Base-by-base conservation (phyloP, 2,888 invertebrate species). In the Melanophora roralis region DNA sequence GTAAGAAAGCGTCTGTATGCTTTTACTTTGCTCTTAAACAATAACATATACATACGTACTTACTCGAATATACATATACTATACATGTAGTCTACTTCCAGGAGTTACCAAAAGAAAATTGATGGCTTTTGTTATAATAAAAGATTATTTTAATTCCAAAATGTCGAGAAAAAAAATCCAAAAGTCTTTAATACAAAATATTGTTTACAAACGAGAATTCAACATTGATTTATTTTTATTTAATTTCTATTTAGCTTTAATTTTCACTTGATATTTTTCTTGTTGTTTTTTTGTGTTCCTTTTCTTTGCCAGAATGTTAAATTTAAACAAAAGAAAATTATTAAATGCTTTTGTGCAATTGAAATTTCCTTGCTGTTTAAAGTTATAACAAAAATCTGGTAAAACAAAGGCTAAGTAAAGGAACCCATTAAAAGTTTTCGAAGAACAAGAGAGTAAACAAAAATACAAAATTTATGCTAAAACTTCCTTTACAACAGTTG, bases 61-160 rank as follows among this genome's bases (percentile, higher is more conserved):
- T n/a, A n/a, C n/a, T n/a, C n/a, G n/a, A n/a, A n/a, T n/a, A n/a
- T n/a, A n/a, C n/a, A n/a, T 60, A 43, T 71, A 71, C 62, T 53
- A 60, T 21, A 27, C 6, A 27, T 27, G 3, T 27, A 36, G 34
- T 14, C 51, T 65, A 55, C 55, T 57, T 60, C 55, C 47, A 53
- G 65, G 60, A 73, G 59, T 53, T 59, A 64, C 77, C 53, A 60
- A 57, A 47, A 60, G 60, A 74, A 67, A 49, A 78, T 69, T 60
- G 69, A 67, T 67, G 60, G 69, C 51, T 77, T 72, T 68, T 67
- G 59, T 67, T 62, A 62, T 78, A 75, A 78, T 62, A 49, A 62
- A 69, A 57, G 69, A 69, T 76, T 69, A 76, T 74, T 62, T 49
- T 62, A 40, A 43, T 78, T 62, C 36, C 62, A 43, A 57, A 69